phyloP scores from a whole-genome alignment of 2,113 vertebrate genomes.

The Sebastes schlegelii region DNA sequence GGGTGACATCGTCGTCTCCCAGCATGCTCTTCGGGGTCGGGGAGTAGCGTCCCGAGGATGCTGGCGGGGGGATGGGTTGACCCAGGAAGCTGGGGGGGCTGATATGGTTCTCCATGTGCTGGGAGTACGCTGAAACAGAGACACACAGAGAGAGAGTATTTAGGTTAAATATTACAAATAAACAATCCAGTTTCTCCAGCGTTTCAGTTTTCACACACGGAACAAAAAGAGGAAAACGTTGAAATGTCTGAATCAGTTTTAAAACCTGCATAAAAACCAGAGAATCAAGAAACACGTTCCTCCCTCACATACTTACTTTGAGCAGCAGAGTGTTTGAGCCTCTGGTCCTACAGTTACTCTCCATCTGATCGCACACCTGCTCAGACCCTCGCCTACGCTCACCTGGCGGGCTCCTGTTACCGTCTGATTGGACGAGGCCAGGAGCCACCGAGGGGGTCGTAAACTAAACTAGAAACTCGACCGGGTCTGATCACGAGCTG shows the following conservation, averaged over 20 bases:
- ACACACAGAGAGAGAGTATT: neutral
- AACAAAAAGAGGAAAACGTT: neutral
- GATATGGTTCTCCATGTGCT: slow-evolving; percentile 95
- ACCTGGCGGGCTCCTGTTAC: slow-evolving; percentile 31
- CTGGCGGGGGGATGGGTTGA: slow-evolving; percentile 86
- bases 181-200: neutral
- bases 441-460: slow-evolving; percentile 4
- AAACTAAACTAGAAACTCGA: neutral
- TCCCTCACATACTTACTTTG: too few species aligned
- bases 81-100: slow-evolving; percentile 88
- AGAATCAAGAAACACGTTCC: too few species aligned
- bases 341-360: neutral
- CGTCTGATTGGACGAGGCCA: slow-evolving; percentile 10
- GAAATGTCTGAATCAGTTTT: too few species aligned
- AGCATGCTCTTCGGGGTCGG: slow-evolving; percentile 90
- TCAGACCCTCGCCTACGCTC: neutral
- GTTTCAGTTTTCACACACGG: neutral
- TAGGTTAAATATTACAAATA: neutral
- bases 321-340: neutral
- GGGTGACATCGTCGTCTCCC: slow-evolving; percentile 92
- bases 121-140: slow-evolving; percentile 88
- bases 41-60: slow-evolving; percentile 89
- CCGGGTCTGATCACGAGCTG: too few species aligned
- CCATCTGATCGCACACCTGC: neutral
- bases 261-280: neutral